Evolutionary conservation across 1,140 invertebrate species (phyloP).

Genomic region (Cydia splendana): DNA sequence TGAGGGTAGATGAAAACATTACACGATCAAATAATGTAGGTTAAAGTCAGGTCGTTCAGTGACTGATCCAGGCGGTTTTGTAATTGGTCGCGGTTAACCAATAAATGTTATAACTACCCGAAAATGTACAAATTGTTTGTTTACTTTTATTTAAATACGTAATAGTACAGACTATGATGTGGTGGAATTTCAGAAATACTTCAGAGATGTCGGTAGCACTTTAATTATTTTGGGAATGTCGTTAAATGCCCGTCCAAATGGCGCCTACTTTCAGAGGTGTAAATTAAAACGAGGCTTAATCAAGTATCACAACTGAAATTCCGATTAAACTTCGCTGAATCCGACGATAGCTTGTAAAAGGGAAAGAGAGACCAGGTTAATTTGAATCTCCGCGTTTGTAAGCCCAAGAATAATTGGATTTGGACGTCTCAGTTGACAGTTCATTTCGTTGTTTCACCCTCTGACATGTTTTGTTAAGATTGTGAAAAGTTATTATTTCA

Average conservation of each 20-base stretch:
- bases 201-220: not conserved
- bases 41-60: too few species aligned
- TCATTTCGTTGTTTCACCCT: slow-evolving; percentile 66
- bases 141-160: too few species aligned
- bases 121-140: too few species aligned
- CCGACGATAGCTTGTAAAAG: slow-evolving; percentile 50
- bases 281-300: slow-evolving; percentile 51
- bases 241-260: slow-evolving; percentile 31
- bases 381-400: slow-evolving; percentile 63
- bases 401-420: slow-evolving; percentile 69
- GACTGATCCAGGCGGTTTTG: too few species aligned
- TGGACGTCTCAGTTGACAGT: slow-evolving; percentile 71
- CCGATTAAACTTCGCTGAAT: slow-evolving; percentile 41
- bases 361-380: slow-evolving; percentile 55
- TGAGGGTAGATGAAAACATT: too few species aligned
- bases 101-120: too few species aligned
- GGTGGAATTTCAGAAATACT: slow-evolving; percentile 14
- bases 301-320: slow-evolving; percentile 46
- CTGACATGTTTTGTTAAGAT: slow-evolving; percentile 66
- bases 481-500: slow-evolving; percentile 72
- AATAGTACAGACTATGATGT: too few species aligned
- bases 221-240: slow-evolving; percentile 29
- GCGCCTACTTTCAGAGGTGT: slow-evolving; percentile 33
- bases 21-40: too few species aligned
- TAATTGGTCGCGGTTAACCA: too few species aligned